Evolutionary conservation across 2,888 invertebrate genomes (phyloP).

Genomic region (Cartodere bifasciata): DNA sequence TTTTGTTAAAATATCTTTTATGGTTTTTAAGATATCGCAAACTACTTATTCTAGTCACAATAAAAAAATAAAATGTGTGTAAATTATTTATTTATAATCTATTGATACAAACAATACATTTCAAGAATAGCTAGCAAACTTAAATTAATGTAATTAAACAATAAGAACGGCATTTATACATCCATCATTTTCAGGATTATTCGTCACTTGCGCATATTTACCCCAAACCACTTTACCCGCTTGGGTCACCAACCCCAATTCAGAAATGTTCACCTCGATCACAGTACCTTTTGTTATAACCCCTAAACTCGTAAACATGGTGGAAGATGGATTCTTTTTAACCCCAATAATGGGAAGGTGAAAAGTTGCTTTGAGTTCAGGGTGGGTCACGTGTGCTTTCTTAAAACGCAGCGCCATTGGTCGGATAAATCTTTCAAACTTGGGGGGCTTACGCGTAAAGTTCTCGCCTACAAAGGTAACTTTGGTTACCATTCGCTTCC

Average conservation of each 20-base stretch:
- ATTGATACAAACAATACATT: too few species aligned
- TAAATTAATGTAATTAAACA: too few species aligned
- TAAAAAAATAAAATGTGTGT: too few species aligned
- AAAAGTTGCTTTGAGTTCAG: conserved; percentile 96
- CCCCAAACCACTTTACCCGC: conserved; percentile 99
- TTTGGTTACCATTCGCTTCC: conserved; percentile 99
- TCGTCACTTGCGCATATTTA: conserved; percentile 98
- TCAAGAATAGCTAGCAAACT: too few species aligned
- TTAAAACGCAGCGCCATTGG: conserved; percentile 96
- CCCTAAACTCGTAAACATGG: conserved; percentile 93
- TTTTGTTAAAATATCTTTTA: too few species aligned
- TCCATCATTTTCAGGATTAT: conserved; percentile 99
- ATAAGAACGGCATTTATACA: conserved; percentile 97
- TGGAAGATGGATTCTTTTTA: conserved; percentile 96
- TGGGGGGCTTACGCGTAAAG: conserved; percentile 97
- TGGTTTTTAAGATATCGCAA: too few species aligned
- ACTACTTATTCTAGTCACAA: conserved; percentile 2
- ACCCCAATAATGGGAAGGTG: conserved; percentile 95
- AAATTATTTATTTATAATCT: too few species aligned
- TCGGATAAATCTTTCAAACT: conserved; percentile 95
- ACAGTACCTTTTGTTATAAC: conserved; percentile 98
- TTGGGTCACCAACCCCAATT: conserved; percentile 95
- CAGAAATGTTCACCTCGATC: conserved; percentile 96
- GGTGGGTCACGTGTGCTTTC: conserved; percentile 98
- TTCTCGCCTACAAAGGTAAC: conserved; percentile 96